A percentile compares a stretch with the other conserved stretches of the same genome.
phyloP scores from a whole-genome alignment of 2,113 vertebrate species.

The Ellobius talpinus region DNA sequence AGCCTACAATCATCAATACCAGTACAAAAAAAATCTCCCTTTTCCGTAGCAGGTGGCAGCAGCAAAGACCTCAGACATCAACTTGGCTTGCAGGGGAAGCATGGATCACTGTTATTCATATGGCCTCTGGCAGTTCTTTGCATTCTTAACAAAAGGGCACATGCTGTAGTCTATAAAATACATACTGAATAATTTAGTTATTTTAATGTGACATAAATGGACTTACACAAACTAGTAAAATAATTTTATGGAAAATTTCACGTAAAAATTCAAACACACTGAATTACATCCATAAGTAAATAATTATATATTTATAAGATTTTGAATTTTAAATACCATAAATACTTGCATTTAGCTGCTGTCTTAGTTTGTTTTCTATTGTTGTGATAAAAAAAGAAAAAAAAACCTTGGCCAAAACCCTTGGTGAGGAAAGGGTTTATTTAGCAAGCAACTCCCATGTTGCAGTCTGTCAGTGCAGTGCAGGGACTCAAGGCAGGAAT shows the following conservation, averaged over 20 bases:
- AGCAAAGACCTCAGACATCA: not conserved
- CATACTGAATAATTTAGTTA: not conserved
- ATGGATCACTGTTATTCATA: not conserved
- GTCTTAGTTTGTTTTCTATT: not conserved
- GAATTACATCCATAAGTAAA: slow-evolving; percentile 1
- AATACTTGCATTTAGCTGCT: not conserved
- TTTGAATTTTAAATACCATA: not conserved
- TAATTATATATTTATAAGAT: not conserved
- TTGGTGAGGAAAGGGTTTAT: not conserved
- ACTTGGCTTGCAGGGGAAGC: not conserved
- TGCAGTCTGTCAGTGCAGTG: not conserved
- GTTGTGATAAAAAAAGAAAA: not conserved
- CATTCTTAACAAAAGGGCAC: not conserved
- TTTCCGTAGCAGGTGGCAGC: not conserved
- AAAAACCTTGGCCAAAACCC: not conserved
- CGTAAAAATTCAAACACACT: not conserved
- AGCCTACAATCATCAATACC: not conserved
- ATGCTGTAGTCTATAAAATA: not conserved
- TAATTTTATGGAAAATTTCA: not conserved
- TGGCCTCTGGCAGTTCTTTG: not conserved
- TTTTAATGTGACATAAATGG: not conserved
- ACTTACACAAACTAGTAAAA: not conserved
- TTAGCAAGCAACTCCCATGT: no score
- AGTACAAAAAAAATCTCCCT: not conserved
- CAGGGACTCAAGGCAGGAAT: not conserved